Conservation (phyloP, 1,140 invertebrate genomes). For the Notospermus geniculatus region DNA sequence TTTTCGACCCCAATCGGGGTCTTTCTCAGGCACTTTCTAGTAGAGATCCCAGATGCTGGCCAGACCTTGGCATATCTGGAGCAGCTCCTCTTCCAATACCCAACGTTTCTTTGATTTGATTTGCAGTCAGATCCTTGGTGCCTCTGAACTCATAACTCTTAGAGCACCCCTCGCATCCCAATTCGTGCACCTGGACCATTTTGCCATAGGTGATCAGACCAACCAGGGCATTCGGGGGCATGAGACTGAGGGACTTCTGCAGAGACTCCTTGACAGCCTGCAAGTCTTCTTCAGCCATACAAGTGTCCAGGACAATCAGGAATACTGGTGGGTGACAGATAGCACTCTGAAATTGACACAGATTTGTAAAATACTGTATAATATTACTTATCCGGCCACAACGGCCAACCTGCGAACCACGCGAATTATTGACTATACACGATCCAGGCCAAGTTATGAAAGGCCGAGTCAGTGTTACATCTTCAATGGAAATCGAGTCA, state of each 20-base stretch:
- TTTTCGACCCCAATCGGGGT: no score
- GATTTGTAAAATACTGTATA: no score
- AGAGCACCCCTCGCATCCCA: constrained; percentile 86
- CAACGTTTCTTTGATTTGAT: constrained; percentile 96
- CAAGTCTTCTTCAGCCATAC: constrained; percentile 96
- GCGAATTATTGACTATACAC: no score
- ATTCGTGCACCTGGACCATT: constrained; percentile 85
- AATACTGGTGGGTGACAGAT: constrained; percentile 87
- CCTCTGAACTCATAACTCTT: constrained; percentile 98
- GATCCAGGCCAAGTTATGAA: no score
- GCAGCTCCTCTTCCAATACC: constrained; percentile 70
- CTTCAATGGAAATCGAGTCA: no score
- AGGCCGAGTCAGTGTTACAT: no score
- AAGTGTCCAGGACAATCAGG: constrained; percentile 95
- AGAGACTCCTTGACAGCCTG: constrained; percentile 93
- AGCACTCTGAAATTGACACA: constrained; percentile 45
- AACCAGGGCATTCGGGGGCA: constrained; percentile 93
- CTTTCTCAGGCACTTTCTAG: no score
- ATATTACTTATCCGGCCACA: no score
- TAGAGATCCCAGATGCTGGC: no score
- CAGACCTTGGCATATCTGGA: constrained; percentile 10
- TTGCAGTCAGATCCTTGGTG: constrained; percentile 93
- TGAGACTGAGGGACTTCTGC: constrained; percentile 90
- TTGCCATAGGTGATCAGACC: constrained; percentile 97
- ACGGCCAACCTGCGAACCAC: no score